A percentile compares a stretch with the other conserved stretches of the same genome.
phyloP scores from a whole-genome alignment of 2,888 invertebrate genomes.

The Epistrophella euchroma region DNA sequence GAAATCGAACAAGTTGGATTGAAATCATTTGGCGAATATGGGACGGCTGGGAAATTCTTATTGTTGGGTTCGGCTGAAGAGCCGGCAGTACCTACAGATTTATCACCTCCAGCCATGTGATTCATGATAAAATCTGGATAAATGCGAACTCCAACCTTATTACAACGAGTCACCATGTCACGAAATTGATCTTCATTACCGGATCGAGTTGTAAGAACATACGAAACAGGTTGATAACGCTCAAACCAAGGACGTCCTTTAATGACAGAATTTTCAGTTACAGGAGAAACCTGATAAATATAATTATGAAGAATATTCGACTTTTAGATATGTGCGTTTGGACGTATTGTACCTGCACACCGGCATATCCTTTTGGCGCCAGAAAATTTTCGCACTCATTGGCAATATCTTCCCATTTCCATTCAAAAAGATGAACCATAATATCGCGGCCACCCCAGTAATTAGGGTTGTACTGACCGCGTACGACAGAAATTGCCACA shows the following conservation, averaged over 20 bases:
- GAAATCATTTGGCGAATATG: conserved; percentile 89
- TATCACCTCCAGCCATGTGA: conserved; percentile 89
- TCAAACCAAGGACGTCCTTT: conserved; percentile 93
- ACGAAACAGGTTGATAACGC: conserved; percentile 94
- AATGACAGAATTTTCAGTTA: conserved; percentile 89
- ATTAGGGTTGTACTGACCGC: conserved; percentile 79
- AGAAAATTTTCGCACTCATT: conserved; percentile 91
- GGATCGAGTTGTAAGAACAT: conserved; percentile 89
- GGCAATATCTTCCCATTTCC: conserved; percentile 93
- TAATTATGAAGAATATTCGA: conserved; percentile 80
- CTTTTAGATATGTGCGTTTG: no score
- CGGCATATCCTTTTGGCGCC: conserved; percentile 89
- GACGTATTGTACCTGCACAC: conserved; percentile 88
- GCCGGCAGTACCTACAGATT: conserved; percentile 86
- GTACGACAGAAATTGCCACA: neutral
- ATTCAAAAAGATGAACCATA: conserved; percentile 92
- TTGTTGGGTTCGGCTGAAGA: conserved; percentile 85
- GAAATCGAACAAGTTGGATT: conserved; percentile 87
- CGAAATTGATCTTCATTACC: conserved; percentile 90
- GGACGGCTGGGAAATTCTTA: conserved; percentile 87
- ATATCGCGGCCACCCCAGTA: conserved; percentile 85
- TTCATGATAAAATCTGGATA: conserved; percentile 94
- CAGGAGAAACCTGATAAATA: conserved; percentile 86
- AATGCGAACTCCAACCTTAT: conserved; percentile 91
- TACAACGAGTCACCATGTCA: conserved; percentile 92